These are phyloP conservation scores for Osedax fenrisi DNA, from an alignment of 2,888 invertebrate genomes.

Conservation along the genomic window DNA sequence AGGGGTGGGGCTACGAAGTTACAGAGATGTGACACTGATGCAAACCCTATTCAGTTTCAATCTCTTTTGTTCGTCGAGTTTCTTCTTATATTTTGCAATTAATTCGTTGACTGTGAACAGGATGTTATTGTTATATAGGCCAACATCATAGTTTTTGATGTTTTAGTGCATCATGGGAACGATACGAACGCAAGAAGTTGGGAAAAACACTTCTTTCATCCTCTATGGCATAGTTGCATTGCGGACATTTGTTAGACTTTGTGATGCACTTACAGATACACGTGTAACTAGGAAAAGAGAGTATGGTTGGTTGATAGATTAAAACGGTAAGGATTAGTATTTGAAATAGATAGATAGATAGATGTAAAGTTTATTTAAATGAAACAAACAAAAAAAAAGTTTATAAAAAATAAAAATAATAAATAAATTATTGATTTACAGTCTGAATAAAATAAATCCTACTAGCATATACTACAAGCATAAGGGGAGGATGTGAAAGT, in stretches of 20 bases:
- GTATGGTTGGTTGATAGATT: neutral
- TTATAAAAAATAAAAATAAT: too few relatives aligned
- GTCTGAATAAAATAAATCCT: too few relatives aligned
- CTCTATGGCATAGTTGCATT: constrained; percentile 65
- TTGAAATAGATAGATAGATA: neutral
- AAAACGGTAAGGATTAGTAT: neutral
- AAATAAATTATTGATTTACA: too few relatives aligned
- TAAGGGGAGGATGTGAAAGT: too few relatives aligned
- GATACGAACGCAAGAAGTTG: constrained; percentile 61
- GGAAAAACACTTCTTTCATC: constrained; percentile 67
- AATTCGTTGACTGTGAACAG: constrained; percentile 60
- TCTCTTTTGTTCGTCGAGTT: constrained; percentile 41
- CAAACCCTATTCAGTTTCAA: constrained; percentile 21
- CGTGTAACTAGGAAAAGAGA: constrained; percentile 53
- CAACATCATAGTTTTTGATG: neutral
- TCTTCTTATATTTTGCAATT: constrained; percentile 58
- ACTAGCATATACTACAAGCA: too few relatives aligned
- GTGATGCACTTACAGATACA: constrained; percentile 65
- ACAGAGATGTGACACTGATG: too few relatives aligned
- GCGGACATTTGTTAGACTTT: constrained; percentile 64
- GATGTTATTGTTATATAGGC: neutral
- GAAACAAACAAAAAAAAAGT: too few relatives aligned
- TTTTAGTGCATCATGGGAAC: too few relatives aligned
- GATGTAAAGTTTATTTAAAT: too few relatives aligned
- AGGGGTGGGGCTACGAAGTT: too few relatives aligned